Percentiles rank a stretch among this genome's conserved stretches.
Evolutionary conservation across 2,113 vertebrate genomes (phyloP).

Genomic region (Chauna torquata): DNA sequence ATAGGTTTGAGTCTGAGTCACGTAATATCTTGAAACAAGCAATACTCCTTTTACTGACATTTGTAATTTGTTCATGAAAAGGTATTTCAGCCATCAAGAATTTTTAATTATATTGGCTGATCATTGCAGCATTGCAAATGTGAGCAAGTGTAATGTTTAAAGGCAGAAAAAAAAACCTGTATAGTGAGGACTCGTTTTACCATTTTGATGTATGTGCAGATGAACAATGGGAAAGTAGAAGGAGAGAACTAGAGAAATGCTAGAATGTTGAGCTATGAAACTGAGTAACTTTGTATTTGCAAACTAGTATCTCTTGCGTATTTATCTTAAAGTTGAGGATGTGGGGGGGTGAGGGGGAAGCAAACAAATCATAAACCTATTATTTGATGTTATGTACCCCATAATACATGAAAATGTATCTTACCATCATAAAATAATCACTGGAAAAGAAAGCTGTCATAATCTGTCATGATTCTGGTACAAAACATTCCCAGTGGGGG

Average conservation of each 20-base stretch:
- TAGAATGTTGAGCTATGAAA: neutral
- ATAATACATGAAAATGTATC: neutral
- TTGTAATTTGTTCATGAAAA: constrained; percentile 36
- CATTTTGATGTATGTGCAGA: neutral
- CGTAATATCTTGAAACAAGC: neutral
- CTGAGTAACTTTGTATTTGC: neutral
- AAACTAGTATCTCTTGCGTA: neutral
- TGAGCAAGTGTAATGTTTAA: constrained; percentile 1
- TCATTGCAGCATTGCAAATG: neutral
- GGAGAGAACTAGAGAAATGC: neutral
- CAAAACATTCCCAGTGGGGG: neutral
- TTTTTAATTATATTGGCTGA: constrained; percentile 13
- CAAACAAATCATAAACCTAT: neutral
- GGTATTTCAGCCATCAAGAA: neutral
- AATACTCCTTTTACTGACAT: neutral
- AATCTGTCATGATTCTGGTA: neutral
- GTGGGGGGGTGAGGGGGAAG: neutral
- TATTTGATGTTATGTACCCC: neutral
- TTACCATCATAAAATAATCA: neutral
- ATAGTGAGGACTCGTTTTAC: neutral
- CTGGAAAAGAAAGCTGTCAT: neutral
- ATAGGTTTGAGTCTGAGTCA: neutral
- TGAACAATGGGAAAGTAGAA: neutral
- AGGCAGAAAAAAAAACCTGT: neutral
- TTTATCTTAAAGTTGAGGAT: neutral